These are phyloP conservation scores for Eptesicus fuscus DNA, from an alignment of 2,113 vertebrate genomes.

Conservation along the genomic window DNA sequence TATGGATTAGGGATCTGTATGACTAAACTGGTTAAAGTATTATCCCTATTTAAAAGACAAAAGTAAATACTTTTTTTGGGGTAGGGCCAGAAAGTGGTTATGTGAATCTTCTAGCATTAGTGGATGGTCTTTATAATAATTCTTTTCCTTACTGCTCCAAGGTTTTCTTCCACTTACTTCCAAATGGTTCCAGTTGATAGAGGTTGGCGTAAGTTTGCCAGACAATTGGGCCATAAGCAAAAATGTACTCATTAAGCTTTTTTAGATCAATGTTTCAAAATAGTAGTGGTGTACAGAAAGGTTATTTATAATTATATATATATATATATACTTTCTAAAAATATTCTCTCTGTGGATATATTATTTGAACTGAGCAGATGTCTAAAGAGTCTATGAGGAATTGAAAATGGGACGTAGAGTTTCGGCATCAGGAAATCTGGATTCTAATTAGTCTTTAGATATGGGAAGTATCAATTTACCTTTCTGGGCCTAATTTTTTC, in stretches of 20 bases:
- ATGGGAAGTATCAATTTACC: neutral
- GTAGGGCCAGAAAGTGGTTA: neutral
- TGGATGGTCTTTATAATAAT: neutral
- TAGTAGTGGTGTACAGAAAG: constrained; percentile 39
- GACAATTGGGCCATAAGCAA: constrained; percentile 40
- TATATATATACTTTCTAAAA: constrained; percentile 56
- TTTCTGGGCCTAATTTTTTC: neutral
- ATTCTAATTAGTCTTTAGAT: constrained; percentile 11
- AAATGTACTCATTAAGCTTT: constrained; percentile 25
- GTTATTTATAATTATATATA: constrained; percentile 36
- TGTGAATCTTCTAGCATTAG: constrained; percentile 30
- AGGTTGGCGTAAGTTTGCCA: constrained; percentile 40
- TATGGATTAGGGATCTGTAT: neutral
- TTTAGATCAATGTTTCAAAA: constrained; percentile 63
- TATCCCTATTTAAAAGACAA: constrained; percentile 10
- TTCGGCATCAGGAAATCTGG: neutral
- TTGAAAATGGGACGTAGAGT: neutral
- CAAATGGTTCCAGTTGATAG: constrained; percentile 40
- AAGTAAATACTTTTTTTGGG: constrained; percentile 16
- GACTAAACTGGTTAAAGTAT: neutral
- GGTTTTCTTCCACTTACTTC: constrained; percentile 28
- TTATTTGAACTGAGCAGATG: constrained; percentile 1
- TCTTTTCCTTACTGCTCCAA: constrained; percentile 37
- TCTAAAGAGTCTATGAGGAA: constrained; percentile 19
- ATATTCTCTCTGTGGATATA: constrained; percentile 31